Evolutionary conservation across 2,888 invertebrate species (phyloP).

Genomic region (Aphodius granarius): DNA sequence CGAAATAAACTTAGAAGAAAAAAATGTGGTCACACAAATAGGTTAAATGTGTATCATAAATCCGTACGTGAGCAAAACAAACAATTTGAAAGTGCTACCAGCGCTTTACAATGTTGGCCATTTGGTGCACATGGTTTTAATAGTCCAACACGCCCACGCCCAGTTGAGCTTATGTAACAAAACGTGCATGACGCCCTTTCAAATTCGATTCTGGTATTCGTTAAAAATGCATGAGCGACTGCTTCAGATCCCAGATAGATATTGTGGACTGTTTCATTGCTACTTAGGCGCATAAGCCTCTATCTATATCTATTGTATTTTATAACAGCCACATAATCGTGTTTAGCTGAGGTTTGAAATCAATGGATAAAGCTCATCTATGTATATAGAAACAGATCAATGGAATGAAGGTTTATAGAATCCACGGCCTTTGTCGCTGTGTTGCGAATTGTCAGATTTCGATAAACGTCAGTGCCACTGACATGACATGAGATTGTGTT

Average conservation of each 20-base stretch:
- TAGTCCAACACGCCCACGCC: slow-evolving; percentile 9
- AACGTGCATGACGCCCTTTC: slow-evolving; percentile 15
- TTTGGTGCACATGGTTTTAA: not conserved
- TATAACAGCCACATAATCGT: not conserved
- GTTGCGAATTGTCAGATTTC: too few relatives aligned
- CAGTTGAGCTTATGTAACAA: slow-evolving; percentile 12
- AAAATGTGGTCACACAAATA: not conserved
- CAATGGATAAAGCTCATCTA: too few relatives aligned
- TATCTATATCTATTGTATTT: too few relatives aligned
- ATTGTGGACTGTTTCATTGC: not conserved
- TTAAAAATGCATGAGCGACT: slow-evolving; percentile 2
- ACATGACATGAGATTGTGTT: too few relatives aligned
- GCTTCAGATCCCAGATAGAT: not conserved
- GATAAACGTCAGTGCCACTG: too few relatives aligned
- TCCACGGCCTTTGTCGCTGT: too few relatives aligned
- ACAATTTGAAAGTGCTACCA: slow-evolving; percentile 1
- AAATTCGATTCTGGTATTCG: slow-evolving; percentile 4
- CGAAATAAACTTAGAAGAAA: not conserved
- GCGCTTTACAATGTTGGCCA: not conserved
- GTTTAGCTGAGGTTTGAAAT: too few relatives aligned
- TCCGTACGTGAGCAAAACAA: slow-evolving; percentile 2
- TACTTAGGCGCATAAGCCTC: not conserved
- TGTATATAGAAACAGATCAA: too few relatives aligned
- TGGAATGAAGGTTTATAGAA: too few relatives aligned
- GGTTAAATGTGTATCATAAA: not conserved